Conservation (phyloP, 2,113 vertebrate genomes). For the Oceanites oceanicus region DNA sequence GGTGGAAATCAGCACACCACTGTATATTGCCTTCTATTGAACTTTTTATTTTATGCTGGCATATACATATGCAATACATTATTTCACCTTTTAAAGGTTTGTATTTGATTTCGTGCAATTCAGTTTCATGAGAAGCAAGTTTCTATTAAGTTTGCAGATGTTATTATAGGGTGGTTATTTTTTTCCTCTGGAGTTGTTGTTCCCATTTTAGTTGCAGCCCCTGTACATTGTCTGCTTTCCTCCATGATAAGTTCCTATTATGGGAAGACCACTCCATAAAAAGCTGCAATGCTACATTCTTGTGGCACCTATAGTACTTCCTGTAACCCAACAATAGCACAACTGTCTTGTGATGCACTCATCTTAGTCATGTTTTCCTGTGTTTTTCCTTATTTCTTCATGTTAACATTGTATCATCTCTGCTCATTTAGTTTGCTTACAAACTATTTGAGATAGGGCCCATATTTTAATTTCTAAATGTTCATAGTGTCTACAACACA, state of each 20-base stretch:
- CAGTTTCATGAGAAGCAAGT: not conserved
- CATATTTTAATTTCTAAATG: not conserved
- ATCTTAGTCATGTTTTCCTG: not conserved
- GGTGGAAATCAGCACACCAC: not conserved
- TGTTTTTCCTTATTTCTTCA: not conserved
- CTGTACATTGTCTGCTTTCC: not conserved
- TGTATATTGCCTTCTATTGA: not conserved
- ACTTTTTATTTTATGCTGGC: not conserved
- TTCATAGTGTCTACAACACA: not conserved
- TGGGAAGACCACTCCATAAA: not conserved
- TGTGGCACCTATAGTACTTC: not conserved
- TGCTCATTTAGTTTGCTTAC: not conserved
- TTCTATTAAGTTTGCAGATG: not conserved
- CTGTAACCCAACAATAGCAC: not conserved
- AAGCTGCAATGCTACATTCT: not conserved
- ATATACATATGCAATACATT: not conserved
- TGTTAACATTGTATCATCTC: accelerated
- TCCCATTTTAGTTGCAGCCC: not conserved
- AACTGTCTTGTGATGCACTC: not conserved
- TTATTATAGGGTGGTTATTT: not conserved
- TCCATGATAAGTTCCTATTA: not conserved
- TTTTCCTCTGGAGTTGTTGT: not conserved
- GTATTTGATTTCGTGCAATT: not conserved
- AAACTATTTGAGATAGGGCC: not conserved
- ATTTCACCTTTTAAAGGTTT: not conserved